Evolutionary conservation across 2,113 vertebrate genomes (phyloP).

Genomic region (Oceanodroma tethys): DNA sequence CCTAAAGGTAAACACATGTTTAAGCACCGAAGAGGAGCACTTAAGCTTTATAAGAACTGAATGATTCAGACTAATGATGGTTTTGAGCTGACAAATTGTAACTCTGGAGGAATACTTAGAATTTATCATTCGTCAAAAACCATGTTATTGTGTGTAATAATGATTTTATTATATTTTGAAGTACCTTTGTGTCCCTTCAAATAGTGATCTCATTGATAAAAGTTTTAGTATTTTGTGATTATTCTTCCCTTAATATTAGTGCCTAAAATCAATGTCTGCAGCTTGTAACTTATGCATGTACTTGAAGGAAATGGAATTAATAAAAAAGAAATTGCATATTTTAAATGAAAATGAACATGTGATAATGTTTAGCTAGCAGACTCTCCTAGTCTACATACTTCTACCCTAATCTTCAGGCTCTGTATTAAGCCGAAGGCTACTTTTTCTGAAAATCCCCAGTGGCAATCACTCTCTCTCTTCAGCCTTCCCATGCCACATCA

Average conservation of each 20-base stretch:
- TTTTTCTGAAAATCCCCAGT: slow-evolving; percentile 13
- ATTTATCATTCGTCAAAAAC: not conserved
- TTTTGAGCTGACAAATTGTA: not conserved
- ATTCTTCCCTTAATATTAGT: not conserved
- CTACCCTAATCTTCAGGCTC: slow-evolving; percentile 62
- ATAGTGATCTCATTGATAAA: not conserved
- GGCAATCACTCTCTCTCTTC: not conserved
- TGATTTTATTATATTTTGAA: not conserved
- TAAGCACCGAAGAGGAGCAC: not conserved
- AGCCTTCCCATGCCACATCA: not conserved
- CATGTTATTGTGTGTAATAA: not conserved
- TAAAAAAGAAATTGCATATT: slow-evolving; percentile 67
- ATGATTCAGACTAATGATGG: not conserved
- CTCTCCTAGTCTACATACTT: slow-evolving; percentile 53
- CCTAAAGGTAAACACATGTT: not conserved
- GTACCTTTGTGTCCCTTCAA: not conserved
- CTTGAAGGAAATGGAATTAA: slow-evolving; percentile 64
- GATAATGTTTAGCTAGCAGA: slow-evolving; percentile 65
- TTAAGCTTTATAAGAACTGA: not conserved
- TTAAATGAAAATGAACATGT: slow-evolving; percentile 61
- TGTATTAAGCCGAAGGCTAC: slow-evolving; percentile 6
- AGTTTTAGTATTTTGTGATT: not conserved
- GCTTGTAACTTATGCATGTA: not conserved
- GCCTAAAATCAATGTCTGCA: not conserved
- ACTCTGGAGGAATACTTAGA: not conserved